Conservation (phyloP, 2,797 vertebrate species). For the Kryptolebias ocellatus region DNA sequence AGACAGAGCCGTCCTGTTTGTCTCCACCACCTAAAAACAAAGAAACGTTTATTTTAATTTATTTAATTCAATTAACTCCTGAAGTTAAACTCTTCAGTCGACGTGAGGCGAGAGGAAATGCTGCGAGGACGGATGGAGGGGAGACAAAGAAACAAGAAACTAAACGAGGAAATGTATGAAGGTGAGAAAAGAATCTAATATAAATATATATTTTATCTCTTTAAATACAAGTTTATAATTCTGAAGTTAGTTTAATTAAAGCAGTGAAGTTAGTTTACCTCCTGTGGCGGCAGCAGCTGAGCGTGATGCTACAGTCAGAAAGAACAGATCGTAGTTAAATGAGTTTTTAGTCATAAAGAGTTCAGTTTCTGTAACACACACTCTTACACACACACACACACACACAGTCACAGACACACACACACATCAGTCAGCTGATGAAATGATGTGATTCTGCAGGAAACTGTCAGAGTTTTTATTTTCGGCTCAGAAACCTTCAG, state of each 20-base stretch:
- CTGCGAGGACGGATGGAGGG: too few species aligned
- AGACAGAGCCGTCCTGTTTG: conserved; percentile 56
- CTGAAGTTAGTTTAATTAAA: neutral
- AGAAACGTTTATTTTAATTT: neutral
- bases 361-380: conserved; percentile 7
- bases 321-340: conserved; percentile 37
- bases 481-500: neutral
- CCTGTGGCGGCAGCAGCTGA: conserved; percentile 80
- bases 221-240: too few species aligned
- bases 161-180: too few species aligned
- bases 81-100: too few species aligned
- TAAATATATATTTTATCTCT: too few species aligned
- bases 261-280: conserved; percentile 67
- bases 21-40: conserved; percentile 73
- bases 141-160: too few species aligned
- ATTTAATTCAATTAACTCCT: neutral
- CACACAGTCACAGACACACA: conserved; percentile 8
- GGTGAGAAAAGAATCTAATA: too few species aligned
- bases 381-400: conserved; percentile 10
- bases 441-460: too few species aligned
- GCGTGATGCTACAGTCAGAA: conserved; percentile 72
- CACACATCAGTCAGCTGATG: neutral
- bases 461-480: neutral
- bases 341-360: too few species aligned
- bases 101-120: too few species aligned